Base-by-base conservation (phyloP, 2,797 vertebrate genomes). In the Myripristis jacobus region DNA sequence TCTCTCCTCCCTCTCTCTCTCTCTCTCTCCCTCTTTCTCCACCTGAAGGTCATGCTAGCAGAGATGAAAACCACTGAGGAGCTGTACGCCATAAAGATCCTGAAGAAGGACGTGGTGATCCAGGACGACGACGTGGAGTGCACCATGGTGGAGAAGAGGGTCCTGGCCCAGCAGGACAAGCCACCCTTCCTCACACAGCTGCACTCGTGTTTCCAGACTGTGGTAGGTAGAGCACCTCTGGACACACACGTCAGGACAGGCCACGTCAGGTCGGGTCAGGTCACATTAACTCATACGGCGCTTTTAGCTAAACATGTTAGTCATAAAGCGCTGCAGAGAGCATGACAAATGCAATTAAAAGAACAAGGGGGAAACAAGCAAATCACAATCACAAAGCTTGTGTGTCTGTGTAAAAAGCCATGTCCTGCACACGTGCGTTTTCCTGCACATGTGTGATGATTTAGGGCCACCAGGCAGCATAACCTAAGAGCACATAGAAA, bases 71-170 rank as follows among this genome's bases (percentile, higher is more conserved):
- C 90, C 15, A 90, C 92, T 0, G 95, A 96, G 12, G 95, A 97
- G 70, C 93, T 99, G 25, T 99, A 95, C 0, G 97, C 97, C n/a
- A 90, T 98, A 87, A 99, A 99, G 88, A 98, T 99, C 87, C 89
- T 99, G 77, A 99, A 99, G 78, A 99, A 99, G 77, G 97, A 99
- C 0, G 97, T 99, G 81, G 97, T 99, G 86, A 99, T 99, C 86
- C 97, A 99, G 88, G 97, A 99, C 0, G 97, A 99, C 18, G 97
- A 99, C 0, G 96, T 99, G 19, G 97, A 98, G 73, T 99, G 97
- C 79, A 98, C 96, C 61, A 98, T 99, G 97, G 95, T 99, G 70
- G 97, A 99, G 68, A 99, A 99, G 85, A 92, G 97, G n/a, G 98
- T 98, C 10, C 91, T 99, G 84, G 97, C 97, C 0, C 91, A 96